Evolutionary conservation across 1,140 invertebrate species (phyloP).

Genomic region (Acromyrmex charruanus): DNA sequence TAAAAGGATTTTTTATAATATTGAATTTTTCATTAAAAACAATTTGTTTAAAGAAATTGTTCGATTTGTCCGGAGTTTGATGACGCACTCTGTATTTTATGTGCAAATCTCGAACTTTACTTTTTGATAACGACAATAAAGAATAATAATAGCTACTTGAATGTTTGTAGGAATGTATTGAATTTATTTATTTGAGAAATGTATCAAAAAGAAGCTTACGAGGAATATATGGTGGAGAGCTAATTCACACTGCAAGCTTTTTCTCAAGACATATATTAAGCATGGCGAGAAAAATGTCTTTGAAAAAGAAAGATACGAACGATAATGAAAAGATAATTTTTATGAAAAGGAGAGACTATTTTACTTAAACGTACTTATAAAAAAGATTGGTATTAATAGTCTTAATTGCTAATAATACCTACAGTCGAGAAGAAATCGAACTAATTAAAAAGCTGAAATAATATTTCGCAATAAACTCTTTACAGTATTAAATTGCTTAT

Average conservation of each 20-base stretch:
- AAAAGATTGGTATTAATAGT: neutral
- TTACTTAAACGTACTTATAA: neutral
- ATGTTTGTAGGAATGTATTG: conserved; percentile 29
- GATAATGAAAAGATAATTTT: neutral
- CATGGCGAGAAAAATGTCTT: neutral
- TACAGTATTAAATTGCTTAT: too few species aligned
- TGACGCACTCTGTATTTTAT: neutral
- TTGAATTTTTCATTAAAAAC: too few species aligned
- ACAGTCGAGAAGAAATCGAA: neutral
- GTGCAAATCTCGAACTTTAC: conserved; percentile 20
- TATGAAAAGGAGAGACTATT: conserved; percentile 1
- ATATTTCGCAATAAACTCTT: too few species aligned
- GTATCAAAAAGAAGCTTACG: neutral
- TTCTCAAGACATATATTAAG: conserved; percentile 27
- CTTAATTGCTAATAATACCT: neutral
- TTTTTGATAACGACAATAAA: conserved; percentile 1
- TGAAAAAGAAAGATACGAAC: neutral
- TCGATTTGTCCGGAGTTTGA: too few species aligned
- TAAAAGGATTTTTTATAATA: too few species aligned
- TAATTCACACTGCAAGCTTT: neutral
- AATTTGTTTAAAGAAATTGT: too few species aligned
- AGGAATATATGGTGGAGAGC: conserved; percentile 26
- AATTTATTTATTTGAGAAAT: conserved; percentile 28
- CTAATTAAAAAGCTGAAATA: neutral
- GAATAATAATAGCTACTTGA: conserved; percentile 11